These are phyloP conservation scores for Protobothrops mucrosquamatus DNA, from an alignment of 2,113 vertebrate species.

Conservation along the genomic window DNA sequence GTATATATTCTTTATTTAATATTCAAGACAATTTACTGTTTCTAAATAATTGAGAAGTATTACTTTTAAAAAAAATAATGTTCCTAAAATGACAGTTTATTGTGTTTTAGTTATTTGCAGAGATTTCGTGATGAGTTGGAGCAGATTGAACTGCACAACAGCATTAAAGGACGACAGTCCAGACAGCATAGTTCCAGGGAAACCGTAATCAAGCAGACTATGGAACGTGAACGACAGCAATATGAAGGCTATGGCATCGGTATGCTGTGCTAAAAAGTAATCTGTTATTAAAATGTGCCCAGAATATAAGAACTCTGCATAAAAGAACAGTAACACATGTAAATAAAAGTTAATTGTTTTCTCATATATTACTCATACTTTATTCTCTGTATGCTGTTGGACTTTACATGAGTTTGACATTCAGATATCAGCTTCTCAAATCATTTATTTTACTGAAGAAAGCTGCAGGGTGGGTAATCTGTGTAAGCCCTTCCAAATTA, in stretches of 20 bases:
- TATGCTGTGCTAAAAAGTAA: constrained; percentile 36
- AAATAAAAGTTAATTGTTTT: not conserved
- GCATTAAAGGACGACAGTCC: constrained; percentile 91
- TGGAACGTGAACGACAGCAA: constrained; percentile 81
- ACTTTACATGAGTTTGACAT: not conserved
- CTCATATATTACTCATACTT: not conserved
- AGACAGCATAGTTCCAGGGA: constrained; percentile 86
- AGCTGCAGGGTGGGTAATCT: not conserved
- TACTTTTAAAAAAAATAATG: not conserved
- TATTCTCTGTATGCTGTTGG: not conserved
- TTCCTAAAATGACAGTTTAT: not conserved
- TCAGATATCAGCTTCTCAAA: not conserved
- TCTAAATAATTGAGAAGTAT: not conserved
- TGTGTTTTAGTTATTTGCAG: constrained; percentile 82
- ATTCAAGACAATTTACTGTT: not conserved
- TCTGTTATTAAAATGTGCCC: not conserved
- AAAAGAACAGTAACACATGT: not conserved
- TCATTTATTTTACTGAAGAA: not conserved
- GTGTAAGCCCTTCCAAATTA: not conserved
- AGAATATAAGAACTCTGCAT: not conserved
- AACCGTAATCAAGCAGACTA: constrained; percentile 82
- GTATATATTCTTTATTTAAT: not conserved
- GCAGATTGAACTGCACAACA: constrained; percentile 90
- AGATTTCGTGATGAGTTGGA: constrained; percentile 87
- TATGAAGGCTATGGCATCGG: constrained; percentile 85